Percentiles rank a stretch among this genome's conserved stretches.
Conservation (phyloP, 2,113 vertebrate species). For the Patagioenas fasciata region DNA sequence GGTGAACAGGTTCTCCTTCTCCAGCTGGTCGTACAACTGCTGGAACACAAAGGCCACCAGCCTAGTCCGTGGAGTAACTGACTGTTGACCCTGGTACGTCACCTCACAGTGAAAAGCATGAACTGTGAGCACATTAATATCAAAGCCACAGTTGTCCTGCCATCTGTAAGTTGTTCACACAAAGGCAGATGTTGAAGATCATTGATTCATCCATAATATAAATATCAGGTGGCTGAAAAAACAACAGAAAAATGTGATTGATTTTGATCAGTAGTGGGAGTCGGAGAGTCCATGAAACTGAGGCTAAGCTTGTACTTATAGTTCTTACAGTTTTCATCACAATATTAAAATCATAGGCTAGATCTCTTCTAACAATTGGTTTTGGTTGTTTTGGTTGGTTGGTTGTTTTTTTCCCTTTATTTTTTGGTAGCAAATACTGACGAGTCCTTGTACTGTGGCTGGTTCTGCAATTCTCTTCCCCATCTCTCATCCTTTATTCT, state of each 20-base stretch:
- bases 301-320: neutral
- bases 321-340: neutral
- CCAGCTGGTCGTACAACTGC: neutral
- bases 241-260: neutral
- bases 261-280: neutral
- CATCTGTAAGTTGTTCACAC: rapidly evolving
- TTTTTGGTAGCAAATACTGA: neutral
- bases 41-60: neutral
- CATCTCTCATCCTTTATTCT: neutral
- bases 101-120: neutral
- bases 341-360: neutral
- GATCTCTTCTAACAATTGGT: neutral
- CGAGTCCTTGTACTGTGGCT: neutral
- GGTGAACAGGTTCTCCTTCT: neutral
- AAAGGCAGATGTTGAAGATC: neutral
- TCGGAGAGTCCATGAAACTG: neutral
- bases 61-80: neutral
- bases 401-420: neutral
- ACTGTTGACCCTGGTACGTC: neutral
- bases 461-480: neutral
- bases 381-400: neutral
- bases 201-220: neutral
- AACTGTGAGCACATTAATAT: neutral
- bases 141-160: neutral
- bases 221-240: neutral